Evolutionary conservation across 64 coral and sea anemone genomes (phyloP).

Genomic region (Montipora capricornis): DNA sequence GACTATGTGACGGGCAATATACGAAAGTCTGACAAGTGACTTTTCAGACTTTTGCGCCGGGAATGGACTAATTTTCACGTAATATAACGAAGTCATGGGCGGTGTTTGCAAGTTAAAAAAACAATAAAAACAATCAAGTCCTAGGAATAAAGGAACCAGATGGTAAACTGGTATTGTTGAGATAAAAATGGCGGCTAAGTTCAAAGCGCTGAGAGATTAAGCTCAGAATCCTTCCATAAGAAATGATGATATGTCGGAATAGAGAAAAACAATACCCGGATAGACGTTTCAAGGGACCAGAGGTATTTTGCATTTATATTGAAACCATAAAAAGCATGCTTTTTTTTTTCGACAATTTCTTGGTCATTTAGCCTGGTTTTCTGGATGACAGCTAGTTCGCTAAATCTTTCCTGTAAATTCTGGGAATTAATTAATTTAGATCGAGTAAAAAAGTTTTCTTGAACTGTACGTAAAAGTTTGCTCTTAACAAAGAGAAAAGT

Average conservation of each 20-base stretch:
- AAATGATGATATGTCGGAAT: slow-evolving; percentile 10
- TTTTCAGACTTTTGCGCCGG: no score
- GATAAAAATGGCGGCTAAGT: neutral
- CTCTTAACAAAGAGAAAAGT: neutral
- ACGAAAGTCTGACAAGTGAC: no score
- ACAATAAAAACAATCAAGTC: neutral
- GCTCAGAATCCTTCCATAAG: neutral
- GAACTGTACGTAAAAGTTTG: neutral
- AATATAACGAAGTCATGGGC: neutral
- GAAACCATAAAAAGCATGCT: neutral
- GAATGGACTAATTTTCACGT: no score
- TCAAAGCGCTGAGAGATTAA: neutral
- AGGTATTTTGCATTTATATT: slow-evolving; percentile 3
- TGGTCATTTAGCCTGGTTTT: neutral
- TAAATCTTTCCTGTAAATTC: no score
- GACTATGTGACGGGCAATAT: no score
- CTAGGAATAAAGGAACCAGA: neutral
- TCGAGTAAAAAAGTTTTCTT: neutral
- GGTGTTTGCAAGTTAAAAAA: neutral
- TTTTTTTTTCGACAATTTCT: neutral
- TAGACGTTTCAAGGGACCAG: neutral
- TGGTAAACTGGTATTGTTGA: neutral
- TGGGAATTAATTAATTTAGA: neutral
- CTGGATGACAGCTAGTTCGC: no score
- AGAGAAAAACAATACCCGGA: neutral